These are phyloP conservation scores for Pachyuromys duprasi DNA, from an alignment of 2,797 vertebrate genomes.

Conservation along the genomic window DNA sequence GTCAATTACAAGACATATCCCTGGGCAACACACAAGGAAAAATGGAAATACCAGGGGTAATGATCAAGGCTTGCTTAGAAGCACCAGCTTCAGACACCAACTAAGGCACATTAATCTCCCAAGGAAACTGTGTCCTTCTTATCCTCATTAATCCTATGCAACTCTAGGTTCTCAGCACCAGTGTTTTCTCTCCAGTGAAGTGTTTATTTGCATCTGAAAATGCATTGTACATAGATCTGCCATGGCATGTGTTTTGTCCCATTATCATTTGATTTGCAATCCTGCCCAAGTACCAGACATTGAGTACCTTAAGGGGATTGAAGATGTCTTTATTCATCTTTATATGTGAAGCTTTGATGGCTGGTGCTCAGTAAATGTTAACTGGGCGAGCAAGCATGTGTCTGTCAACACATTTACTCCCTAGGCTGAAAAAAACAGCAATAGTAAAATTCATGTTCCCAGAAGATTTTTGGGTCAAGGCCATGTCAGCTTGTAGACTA, in stretches of 20 bases:
- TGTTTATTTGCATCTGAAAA: neutral
- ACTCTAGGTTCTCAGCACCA: neutral
- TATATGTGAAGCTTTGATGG: neutral
- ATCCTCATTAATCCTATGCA: neutral
- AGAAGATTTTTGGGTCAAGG: slow-evolving; percentile 63
- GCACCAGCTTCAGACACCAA: neutral
- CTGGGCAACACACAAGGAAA: neutral
- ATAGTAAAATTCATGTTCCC: neutral
- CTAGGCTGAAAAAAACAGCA: slow-evolving; percentile 38
- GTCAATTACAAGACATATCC: neutral
- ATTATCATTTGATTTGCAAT: slow-evolving; percentile 36
- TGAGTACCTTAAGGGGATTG: slow-evolving; percentile 26
- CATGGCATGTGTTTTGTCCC: neutral
- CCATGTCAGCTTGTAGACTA: neutral
- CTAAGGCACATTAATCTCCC: neutral
- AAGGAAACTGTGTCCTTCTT: neutral
- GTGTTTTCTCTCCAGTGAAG: neutral
- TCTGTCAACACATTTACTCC: slow-evolving; percentile 47
- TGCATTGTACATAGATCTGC: neutral
- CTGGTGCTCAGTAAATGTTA: slow-evolving; percentile 27
- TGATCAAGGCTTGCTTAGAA: neutral
- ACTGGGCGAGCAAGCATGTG: neutral
- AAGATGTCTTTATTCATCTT: slow-evolving; percentile 62
- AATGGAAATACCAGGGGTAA: rapidly evolving
- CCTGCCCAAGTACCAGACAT: neutral